Base-by-base conservation (phyloP, 2,888 invertebrate genomes). In the Diaprepes abbreviatus region DNA sequence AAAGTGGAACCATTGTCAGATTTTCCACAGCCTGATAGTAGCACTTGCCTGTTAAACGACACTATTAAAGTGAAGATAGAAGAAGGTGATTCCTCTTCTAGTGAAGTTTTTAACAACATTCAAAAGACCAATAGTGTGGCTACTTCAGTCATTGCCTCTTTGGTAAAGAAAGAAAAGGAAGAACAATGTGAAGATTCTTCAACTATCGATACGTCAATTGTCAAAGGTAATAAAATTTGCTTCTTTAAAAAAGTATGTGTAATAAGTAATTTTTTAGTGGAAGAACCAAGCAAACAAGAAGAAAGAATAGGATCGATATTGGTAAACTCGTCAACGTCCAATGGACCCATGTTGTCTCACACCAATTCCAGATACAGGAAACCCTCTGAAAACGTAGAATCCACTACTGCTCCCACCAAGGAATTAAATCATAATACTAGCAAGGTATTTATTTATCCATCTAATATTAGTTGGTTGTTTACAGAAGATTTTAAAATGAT, bases 261-360 rank as follows among this genome's bases (percentile, higher is more conserved):
- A 24, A 4, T 24, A 57, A 38, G 3, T 17, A 19, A 52, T 57
- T 54, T 74, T 74, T 62, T 59, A 74, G 75, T 24, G 38, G 74
- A 74, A 58, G 66, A 70, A 38, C 38, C 21, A n/a, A 12, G 50
- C 57, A 83, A 82, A 73, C 63, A 63, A 43, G 16, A 76, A 66
- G 82, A 82, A 73, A 79, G 83, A 68, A 81, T 83, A 58, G 81
- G 83, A 71, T 83, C 83, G 70, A 83, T 84, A 63, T 77, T 84
- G 73, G 84, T 85, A 31, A 80, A 83, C 62, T 81, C 84, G 16
- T 81, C 83, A 66, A 78, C 83, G 38, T 83, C 84, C 16, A 84
- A 84, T 77, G 84, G 84, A 35, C 84, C 84, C 17, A 82, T 85
- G 82, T 76, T 85, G 66, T 83, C 83, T 19, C 82, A 83, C 65